Evolutionary conservation across 2,888 invertebrate genomes (phyloP), one percentile per base, ranked within the genome.

Genomic region (Criorhina ranunculi): DNA sequence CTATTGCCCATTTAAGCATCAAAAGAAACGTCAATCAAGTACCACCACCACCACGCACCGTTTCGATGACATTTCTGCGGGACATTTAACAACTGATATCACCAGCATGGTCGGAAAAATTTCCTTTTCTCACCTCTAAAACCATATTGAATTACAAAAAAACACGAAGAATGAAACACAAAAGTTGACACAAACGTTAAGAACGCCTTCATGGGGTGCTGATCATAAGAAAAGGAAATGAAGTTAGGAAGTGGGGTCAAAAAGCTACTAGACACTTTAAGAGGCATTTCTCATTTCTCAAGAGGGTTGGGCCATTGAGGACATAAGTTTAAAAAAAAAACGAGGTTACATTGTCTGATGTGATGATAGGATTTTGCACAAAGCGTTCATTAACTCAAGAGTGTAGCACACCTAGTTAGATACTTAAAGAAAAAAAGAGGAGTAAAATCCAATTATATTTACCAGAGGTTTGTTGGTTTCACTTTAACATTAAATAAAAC

Each of bases 21-120:
- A 83, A 83, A 83, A 83, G 83, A 83, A 73, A 73, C 51, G 83
- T 83, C 83, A 83, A 83, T 83, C 78, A 83, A 73, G 77, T 17
- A 77, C 77, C 72, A 77, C 53, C 24, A 49, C 33, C 37, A 19
- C 53, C 53, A n/a, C 72, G 33, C 49, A 57, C 78, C 51, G 64
- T 69, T 24, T 83, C 73, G 51, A 64, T 69, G 78, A 78, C 73
- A 83, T 78, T 83, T 83, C 62, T 66, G 59, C 53, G 60, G 44
- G 53, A 49, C 37, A 57, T 70, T 81, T 72, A 55, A 67, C 49
- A 76, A 70, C 57, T 9, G 49, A 67, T 33, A 49, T 40, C 37
- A 42, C 31, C 17, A 55, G 9, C 42, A 51, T 33, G 44, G 11
- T 55, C 31, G n/a, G 35, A 60, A 72, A 67, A 24, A 55, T 17